These are phyloP conservation scores for Drosophila bocki DNA, from an alignment of 1,140 invertebrate species.

Conservation along the genomic window DNA sequence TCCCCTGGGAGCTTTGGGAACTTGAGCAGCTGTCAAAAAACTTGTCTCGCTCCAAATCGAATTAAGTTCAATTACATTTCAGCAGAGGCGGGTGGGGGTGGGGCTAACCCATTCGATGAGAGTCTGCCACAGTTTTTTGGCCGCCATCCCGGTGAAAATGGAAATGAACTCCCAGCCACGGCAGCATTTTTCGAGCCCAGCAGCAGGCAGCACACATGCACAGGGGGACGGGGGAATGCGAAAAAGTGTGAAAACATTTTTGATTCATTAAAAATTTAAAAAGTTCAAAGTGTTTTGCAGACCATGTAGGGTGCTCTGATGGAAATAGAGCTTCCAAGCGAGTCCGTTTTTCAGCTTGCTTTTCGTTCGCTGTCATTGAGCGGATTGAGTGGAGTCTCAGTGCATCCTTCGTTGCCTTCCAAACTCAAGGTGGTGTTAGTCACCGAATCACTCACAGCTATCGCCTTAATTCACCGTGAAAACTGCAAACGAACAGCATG, in stretches of 20 bases:
- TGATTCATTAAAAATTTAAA: conserved; percentile 84
- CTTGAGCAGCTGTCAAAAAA: conserved; percentile 75
- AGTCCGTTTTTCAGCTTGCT: conserved; percentile 22
- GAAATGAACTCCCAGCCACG: conserved; percentile 56
- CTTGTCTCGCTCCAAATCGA: conserved; percentile 79
- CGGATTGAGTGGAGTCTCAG: background rate
- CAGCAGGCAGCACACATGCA: conserved; percentile 22
- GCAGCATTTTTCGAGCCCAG: conserved; percentile 34
- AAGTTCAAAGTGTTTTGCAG: conserved; percentile 84
- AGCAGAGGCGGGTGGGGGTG: conserved; percentile 1
- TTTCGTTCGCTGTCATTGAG: background rate
- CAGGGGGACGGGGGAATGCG: conserved; percentile 40
- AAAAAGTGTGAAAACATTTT: conserved; percentile 83
- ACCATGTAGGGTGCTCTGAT: conserved; percentile 30
- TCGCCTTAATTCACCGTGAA: conserved; percentile 37
- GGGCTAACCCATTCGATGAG: conserved; percentile 41
- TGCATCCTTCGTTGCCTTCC: conserved; percentile 26
- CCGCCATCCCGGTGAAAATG: conserved; percentile 45
- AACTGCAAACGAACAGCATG: conserved; percentile 32
- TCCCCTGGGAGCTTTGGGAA: conserved; percentile 62
- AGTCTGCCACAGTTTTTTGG: conserved; percentile 49
- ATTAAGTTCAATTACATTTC: conserved; percentile 81
- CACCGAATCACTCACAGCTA: conserved; percentile 28
- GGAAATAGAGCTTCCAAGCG: conserved; percentile 23
- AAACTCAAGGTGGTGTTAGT: conserved; percentile 1